Conservation (phyloP, 2,888 invertebrate species). For the Lasioglossum oenotherae region DNA sequence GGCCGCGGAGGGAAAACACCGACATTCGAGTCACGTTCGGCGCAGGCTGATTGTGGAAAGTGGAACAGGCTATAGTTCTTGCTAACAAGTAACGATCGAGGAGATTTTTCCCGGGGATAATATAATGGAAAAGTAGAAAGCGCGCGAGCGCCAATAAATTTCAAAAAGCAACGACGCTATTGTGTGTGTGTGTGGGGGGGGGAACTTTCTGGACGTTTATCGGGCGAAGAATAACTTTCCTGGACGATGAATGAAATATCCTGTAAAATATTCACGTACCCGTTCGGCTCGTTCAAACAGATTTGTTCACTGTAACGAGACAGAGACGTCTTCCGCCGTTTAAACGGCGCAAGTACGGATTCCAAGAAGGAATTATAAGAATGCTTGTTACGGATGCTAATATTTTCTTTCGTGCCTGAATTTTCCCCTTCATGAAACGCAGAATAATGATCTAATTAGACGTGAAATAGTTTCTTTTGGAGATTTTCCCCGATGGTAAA, state of each 20-base stretch:
- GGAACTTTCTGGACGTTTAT: not conserved
- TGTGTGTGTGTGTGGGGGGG: not conserved
- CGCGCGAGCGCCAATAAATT: not conserved
- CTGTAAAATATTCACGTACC: not conserved
- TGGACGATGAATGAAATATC: not conserved
- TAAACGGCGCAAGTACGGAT: not conserved
- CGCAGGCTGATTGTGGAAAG: slow-evolving; percentile 10
- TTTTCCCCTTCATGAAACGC: not conserved
- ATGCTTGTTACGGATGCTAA: not conserved
- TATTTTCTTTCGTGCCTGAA: not conserved
- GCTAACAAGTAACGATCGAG: slow-evolving; percentile 6
- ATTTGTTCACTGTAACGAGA: not conserved
- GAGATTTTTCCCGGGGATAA: slow-evolving; percentile 9
- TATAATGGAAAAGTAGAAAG: not conserved
- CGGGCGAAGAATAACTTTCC: not conserved
- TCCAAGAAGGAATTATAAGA: not conserved
- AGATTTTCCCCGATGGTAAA: not conserved
- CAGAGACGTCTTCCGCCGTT: not conserved
- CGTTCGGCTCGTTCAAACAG: not conserved
- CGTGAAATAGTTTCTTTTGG: not conserved
- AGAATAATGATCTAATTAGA: not conserved
- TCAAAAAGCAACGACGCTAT: not conserved
- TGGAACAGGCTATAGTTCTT: slow-evolving; percentile 11
- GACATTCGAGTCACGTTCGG: slow-evolving; percentile 7
- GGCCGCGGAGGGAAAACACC: not conserved